phyloP scores from a whole-genome alignment of 2,113 vertebrate genomes.

The Lethenteron reissneri region DNA sequence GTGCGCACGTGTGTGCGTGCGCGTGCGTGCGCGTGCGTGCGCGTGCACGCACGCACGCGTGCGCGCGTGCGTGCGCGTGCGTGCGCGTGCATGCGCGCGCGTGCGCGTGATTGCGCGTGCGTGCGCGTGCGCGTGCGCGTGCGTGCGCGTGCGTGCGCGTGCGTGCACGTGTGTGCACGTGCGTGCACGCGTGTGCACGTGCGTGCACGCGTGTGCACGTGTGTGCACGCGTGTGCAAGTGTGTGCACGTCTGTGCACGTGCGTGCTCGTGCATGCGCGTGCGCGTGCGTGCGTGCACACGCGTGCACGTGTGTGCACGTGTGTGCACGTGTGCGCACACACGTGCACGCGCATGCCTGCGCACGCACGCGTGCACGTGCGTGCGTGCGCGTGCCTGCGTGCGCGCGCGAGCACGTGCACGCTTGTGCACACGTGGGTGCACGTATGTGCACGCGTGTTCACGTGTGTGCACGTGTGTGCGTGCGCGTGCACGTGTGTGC shows the following conservation, averaged over 20 bases:
- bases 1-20: not conserved
- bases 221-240: not conserved
- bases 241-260: not conserved
- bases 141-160: constrained; percentile 3
- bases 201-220: not conserved
- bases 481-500: too few relatives aligned
- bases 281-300: not conserved
- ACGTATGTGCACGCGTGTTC: too few relatives aligned
- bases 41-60: too few relatives aligned
- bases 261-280: not conserved
- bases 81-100: not conserved
- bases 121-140: constrained; percentile 1
- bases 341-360: not conserved
- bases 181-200: not conserved
- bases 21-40: not conserved
- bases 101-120: not conserved
- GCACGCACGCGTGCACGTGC: not conserved
- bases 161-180: not conserved
- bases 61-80: not conserved
- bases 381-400: too few relatives aligned
- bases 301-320: not conserved
- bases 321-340: not conserved
- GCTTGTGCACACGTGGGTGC: too few relatives aligned
- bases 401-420: too few relatives aligned
- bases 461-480: too few relatives aligned